A percentile compares a stretch with the other conserved stretches of the same genome.
These are phyloP conservation scores for Hoplodrina blanda DNA, from an alignment of 2,888 invertebrate species.

Conservation along the genomic window DNA sequence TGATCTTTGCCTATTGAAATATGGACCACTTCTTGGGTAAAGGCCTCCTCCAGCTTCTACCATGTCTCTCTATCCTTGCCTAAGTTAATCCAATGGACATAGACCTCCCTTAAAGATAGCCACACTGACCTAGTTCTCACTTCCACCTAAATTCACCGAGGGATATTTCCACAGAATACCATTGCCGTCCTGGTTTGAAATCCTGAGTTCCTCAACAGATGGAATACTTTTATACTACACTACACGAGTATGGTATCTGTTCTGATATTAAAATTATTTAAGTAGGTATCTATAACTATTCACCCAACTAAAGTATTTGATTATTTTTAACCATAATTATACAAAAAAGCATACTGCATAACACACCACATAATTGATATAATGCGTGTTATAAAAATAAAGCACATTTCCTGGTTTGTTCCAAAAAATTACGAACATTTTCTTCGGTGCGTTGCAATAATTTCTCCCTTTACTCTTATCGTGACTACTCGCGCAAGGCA, in stretches of 20 bases:
- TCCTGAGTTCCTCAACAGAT: not conserved
- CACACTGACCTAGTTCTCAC: no score
- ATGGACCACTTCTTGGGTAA: no score
- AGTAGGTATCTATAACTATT: not conserved
- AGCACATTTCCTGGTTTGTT: conserved; percentile 42
- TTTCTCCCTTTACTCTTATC: conserved; percentile 26
- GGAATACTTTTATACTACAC: not conserved
- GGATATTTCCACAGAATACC: not conserved
- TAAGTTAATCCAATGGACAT: no score
- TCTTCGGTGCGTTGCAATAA: conserved; percentile 31
- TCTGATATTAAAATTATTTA: not conserved
- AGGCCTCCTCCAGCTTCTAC: no score
- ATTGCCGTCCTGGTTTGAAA: not conserved
- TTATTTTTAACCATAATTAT: not conserved
- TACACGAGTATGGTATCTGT: not conserved
- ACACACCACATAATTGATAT: conserved; percentile 41
- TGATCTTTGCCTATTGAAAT: no score
- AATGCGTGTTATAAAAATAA: conserved; percentile 40
- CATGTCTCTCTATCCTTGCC: no score
- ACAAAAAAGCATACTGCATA: conserved; percentile 20
- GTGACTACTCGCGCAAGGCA: conserved; percentile 32
- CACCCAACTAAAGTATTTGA: not conserved
- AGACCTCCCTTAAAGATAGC: no score
- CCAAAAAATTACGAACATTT: conserved; percentile 43
- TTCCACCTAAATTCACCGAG: not conserved